Evolutionary conservation across 2,113 vertebrate species (phyloP).

Genomic region (Epinephelus lanceolatus): DNA sequence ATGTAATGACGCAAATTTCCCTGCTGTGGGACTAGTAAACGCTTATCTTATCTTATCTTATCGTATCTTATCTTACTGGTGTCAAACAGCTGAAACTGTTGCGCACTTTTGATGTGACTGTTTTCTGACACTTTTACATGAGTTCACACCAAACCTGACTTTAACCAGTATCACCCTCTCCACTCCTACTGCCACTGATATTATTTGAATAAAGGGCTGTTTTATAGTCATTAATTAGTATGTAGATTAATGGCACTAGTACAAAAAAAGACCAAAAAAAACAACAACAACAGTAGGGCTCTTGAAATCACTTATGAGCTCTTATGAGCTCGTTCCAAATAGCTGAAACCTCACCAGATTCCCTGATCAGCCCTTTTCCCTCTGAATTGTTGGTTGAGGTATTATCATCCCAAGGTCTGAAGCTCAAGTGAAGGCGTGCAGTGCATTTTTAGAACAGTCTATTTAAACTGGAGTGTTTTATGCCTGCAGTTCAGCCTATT

Average conservation of each 20-base stretch:
- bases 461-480: conserved; percentile 17
- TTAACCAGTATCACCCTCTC: neutral
- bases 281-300: neutral
- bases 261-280: too few relatives aligned
- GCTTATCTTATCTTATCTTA: too few relatives aligned
- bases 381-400: neutral
- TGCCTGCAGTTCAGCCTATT: conserved; percentile 26
- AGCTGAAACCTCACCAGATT: neutral
- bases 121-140: neutral
- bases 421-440: neutral
- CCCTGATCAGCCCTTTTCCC: neutral
- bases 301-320: neutral
- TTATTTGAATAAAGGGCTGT: neutral
- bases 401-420: neutral
- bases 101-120: too few relatives aligned
- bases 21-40: too few relatives aligned
- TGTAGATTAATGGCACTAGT: neutral
- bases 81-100: too few relatives aligned
- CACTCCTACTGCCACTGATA: neutral
- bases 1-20: too few relatives aligned
- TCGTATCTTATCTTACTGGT: too few relatives aligned
- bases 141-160: neutral
- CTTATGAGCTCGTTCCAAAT: neutral
- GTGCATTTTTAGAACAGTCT: conserved; percentile 23
- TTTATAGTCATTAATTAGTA: neutral